Conservation (phyloP, 2,888 invertebrate genomes). For the Koerneria pararmatus region DNA sequence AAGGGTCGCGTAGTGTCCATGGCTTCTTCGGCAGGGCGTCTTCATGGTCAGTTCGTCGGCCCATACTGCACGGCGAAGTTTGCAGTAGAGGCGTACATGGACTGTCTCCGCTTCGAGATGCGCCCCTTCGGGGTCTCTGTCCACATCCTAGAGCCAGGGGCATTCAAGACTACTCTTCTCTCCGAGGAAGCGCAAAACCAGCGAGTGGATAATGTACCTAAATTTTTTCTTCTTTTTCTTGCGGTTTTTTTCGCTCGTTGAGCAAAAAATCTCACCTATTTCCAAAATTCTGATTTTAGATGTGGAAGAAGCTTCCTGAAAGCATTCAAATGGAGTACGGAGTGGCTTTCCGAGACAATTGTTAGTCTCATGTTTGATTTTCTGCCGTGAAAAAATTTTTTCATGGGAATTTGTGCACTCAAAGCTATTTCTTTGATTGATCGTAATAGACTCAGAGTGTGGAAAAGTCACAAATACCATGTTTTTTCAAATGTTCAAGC, state of each 20-base stretch:
- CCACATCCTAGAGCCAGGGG: conserved; percentile 54
- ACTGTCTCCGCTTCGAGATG: conserved; percentile 45
- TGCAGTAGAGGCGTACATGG: conserved; percentile 54
- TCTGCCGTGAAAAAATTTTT: not conserved
- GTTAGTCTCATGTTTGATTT: conserved; percentile 35
- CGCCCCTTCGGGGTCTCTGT: conserved; percentile 42
- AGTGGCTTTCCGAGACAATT: conserved; percentile 46
- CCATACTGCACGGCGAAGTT: conserved; percentile 53
- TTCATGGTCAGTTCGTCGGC: conserved; percentile 55
- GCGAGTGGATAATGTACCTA: conserved; percentile 34
- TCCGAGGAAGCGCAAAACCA: conserved; percentile 43
- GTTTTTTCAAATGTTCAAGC: too few species aligned
- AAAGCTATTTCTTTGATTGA: too few species aligned
- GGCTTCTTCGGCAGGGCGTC: conserved; percentile 61
- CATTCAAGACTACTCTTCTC: conserved; percentile 51
- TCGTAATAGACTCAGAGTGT: too few species aligned
- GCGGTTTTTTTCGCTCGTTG: too few species aligned
- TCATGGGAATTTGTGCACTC: too few species aligned
- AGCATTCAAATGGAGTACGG: conserved; percentile 57
- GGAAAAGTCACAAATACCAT: too few species aligned
- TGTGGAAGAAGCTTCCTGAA: conserved; percentile 42
- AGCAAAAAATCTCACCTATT: too few species aligned
- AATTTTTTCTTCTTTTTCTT: too few species aligned
- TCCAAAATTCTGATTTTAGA: conserved; percentile 17
- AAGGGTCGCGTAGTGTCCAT: conserved; percentile 62